Conservation (phyloP, 1,140 invertebrate species). For the Trachelipus rathkii region DNA sequence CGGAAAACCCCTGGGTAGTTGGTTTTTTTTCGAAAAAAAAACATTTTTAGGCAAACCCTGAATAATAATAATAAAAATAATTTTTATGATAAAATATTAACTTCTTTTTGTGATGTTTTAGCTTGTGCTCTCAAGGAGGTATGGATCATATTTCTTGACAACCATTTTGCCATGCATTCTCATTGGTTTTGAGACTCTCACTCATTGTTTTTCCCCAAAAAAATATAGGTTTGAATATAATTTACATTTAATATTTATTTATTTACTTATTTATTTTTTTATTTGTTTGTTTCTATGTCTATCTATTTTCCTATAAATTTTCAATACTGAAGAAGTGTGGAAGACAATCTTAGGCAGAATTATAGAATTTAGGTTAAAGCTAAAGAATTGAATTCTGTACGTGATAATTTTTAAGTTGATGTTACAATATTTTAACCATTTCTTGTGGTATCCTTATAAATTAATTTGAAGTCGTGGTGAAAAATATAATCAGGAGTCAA, state of each 20-base stretch:
- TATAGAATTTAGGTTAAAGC: not conserved
- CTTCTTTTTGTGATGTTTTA: no score
- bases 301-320: not conserved
- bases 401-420: not conserved
- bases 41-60: no score
- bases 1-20: no score
- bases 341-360: not conserved
- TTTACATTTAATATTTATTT: not conserved
- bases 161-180: not conserved
- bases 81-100: no score
- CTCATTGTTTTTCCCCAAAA: not conserved
- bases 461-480: not conserved
- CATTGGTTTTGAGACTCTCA: not conserved
- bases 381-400: not conserved
- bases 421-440: not conserved
- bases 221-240: not conserved
- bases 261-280: no score
- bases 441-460: not conserved
- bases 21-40: no score
- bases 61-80: no score
- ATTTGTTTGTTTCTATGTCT: no score
- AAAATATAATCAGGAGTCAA: not conserved
- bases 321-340: no score
- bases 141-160: not conserved
- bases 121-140: not conserved